phyloP scores from a whole-genome alignment of 2,888 invertebrate species.

The Zygogramma bicolorata region DNA sequence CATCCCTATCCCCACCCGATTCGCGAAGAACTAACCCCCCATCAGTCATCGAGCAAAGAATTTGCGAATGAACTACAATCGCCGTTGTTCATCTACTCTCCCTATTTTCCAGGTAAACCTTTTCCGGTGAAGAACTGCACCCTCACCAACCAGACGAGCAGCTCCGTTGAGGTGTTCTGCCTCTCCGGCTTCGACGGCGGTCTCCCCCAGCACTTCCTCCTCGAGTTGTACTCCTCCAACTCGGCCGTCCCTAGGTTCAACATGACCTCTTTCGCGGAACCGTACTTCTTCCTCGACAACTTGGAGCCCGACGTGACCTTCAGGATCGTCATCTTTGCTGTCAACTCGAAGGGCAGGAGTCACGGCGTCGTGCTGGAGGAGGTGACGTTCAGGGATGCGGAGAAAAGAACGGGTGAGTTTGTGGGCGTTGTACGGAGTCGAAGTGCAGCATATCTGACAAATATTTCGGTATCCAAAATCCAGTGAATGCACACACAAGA shows the following conservation, averaged over 20 bases:
- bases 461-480: too few species aligned
- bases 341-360: constrained; percentile 87
- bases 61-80: not conserved
- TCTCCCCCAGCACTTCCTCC: constrained; percentile 85
- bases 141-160: constrained; percentile 86
- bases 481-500: too few species aligned
- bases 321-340: constrained; percentile 81
- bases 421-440: too few species aligned
- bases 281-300: constrained; percentile 81
- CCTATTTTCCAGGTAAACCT: constrained; percentile 80
- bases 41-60: too few species aligned
- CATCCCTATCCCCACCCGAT: too few species aligned
- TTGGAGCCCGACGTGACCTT: constrained; percentile 85
- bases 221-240: constrained; percentile 77
- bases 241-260: constrained; percentile 70
- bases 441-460: too few species aligned
- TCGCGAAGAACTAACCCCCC: too few species aligned
- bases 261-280: constrained; percentile 75
- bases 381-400: constrained; percentile 83
- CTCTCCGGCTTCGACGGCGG: constrained; percentile 90
- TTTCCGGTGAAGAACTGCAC: constrained; percentile 88
- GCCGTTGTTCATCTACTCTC: too few species aligned
- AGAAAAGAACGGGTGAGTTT: constrained; percentile 78
- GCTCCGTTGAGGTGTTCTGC: constrained; percentile 83
- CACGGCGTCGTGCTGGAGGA: constrained; percentile 79